Evolutionary conservation across 1,140 invertebrate species (phyloP).

Genomic region (Oreohelix idahoensis): DNA sequence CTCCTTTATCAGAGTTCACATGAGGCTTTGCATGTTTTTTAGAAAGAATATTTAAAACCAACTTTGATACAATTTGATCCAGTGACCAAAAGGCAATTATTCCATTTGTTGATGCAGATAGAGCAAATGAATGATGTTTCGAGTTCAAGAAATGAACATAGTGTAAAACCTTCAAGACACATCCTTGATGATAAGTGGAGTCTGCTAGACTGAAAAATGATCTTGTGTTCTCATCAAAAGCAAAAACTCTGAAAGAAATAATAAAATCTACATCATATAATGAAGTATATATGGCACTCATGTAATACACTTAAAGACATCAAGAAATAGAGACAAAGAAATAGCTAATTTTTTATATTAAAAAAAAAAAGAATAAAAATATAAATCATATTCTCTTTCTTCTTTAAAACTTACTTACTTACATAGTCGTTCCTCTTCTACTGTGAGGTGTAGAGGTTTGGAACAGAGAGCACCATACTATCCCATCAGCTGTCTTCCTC

Average conservation of each 20-base stretch:
- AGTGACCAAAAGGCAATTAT: constrained; percentile 77
- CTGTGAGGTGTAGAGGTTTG: too few species aligned
- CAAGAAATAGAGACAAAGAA: too few species aligned
- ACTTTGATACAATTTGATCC: not conserved
- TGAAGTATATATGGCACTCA: too few species aligned
- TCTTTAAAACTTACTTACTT: too few species aligned
- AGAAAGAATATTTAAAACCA: not conserved
- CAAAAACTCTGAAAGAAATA: constrained; percentile 56
- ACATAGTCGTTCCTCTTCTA: too few species aligned
- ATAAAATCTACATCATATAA: not conserved
- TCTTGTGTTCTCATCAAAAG: constrained; percentile 56
- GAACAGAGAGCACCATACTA: too few species aligned
- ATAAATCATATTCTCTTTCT: too few species aligned
- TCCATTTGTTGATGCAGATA: constrained; percentile 81
- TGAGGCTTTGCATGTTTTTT: not conserved
- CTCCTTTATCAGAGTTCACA: not conserved
- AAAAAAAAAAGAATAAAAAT: too few species aligned
- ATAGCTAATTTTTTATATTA: too few species aligned
- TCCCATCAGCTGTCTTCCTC: too few species aligned
- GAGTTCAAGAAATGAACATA: constrained; percentile 36
- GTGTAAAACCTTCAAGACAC: constrained; percentile 65
- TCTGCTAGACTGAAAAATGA: constrained; percentile 51
- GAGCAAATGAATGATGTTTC: constrained; percentile 39
- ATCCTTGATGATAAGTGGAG: constrained; percentile 63
- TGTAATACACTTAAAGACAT: too few species aligned